These are phyloP conservation scores for Nephrocerus scutellatus DNA, from an alignment of 2,888 invertebrate genomes.

Conservation along the genomic window DNA sequence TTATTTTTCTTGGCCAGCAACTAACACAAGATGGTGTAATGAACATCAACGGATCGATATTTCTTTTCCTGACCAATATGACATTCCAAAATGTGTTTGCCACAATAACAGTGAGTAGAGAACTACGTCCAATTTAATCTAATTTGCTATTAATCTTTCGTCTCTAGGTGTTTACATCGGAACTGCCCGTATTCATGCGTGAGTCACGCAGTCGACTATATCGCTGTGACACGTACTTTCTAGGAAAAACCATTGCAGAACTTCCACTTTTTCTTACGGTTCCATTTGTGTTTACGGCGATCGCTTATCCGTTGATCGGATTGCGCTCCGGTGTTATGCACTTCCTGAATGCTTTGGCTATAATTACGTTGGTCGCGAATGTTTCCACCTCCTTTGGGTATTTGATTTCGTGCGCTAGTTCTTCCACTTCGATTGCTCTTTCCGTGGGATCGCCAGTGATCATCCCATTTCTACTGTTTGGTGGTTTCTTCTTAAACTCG, in stretches of 20 bases:
- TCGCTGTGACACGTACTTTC: constrained; percentile 81
- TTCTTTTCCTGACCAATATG: constrained; percentile 84
- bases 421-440: constrained; percentile 77
- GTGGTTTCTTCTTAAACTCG: constrained; percentile 90
- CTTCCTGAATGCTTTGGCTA: constrained; percentile 61
- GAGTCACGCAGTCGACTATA: constrained; percentile 89
- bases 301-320: constrained; percentile 86
- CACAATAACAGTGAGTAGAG: constrained; percentile 86
- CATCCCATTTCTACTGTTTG: constrained; percentile 89
- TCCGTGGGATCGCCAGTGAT: constrained; percentile 87
- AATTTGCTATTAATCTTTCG: no score
- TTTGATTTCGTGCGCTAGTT: constrained; percentile 80
- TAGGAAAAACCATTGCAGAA: constrained; percentile 86
- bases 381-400: constrained; percentile 88
- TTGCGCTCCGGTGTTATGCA: constrained; percentile 65
- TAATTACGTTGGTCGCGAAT: constrained; percentile 78
- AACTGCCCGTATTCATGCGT: constrained; percentile 80
- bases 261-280: constrained; percentile 77
- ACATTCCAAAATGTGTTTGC: constrained; percentile 94
- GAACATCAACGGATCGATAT: constrained; percentile 90
- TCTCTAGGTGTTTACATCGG: constrained; percentile 76
- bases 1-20: constrained; percentile 78
- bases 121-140: no score
- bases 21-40: constrained; percentile 81
- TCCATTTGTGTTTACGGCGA: constrained; percentile 72